A percentile compares a stretch with the other conserved stretches of the same genome.
phyloP scores from a whole-genome alignment of 2,888 invertebrate genomes.

The Cremastinae sp. region DNA sequence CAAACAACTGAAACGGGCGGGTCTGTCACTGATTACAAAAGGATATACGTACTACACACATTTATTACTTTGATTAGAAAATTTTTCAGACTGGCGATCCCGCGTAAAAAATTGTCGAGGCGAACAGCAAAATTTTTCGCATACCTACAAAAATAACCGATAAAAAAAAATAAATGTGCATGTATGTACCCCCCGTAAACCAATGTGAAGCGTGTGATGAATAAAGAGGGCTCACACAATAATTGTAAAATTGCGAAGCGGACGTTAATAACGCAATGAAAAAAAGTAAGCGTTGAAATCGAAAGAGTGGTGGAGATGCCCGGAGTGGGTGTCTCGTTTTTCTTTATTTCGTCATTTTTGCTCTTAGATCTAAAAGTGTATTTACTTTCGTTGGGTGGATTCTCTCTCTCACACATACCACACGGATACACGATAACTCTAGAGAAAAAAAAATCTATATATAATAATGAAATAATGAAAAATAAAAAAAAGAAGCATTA shows the following conservation, averaged over 20 bases:
- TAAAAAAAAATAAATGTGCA: neutral
- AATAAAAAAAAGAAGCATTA: slow-evolving; percentile 24
- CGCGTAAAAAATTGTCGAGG: too few species aligned
- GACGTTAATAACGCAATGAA: neutral
- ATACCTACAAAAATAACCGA: neutral
- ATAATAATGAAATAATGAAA: slow-evolving; percentile 25
- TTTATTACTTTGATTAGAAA: too few species aligned
- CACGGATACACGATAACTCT: slow-evolving; percentile 48
- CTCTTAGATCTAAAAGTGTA: slow-evolving; percentile 27
- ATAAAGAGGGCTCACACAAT: neutral
- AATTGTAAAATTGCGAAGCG: neutral
- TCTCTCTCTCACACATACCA: slow-evolving; percentile 38
- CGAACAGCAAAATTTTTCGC: too few species aligned
- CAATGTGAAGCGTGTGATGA: neutral
- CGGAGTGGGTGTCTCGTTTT: slow-evolving; percentile 22
- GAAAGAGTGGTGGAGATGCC: slow-evolving; percentile 13
- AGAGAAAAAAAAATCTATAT: slow-evolving; percentile 53
- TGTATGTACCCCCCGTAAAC: slow-evolving; percentile 4
- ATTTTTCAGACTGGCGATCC: too few species aligned
- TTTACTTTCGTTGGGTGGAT: slow-evolving; percentile 40
- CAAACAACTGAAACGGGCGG: too few species aligned
- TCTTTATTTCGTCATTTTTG: slow-evolving; percentile 20
- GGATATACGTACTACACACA: too few species aligned
- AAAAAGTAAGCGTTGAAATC: slow-evolving; percentile 14
- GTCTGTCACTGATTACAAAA: too few species aligned